Conservation (phyloP, 2,797 vertebrate genomes). For the Rhinichthys osculus region DNA sequence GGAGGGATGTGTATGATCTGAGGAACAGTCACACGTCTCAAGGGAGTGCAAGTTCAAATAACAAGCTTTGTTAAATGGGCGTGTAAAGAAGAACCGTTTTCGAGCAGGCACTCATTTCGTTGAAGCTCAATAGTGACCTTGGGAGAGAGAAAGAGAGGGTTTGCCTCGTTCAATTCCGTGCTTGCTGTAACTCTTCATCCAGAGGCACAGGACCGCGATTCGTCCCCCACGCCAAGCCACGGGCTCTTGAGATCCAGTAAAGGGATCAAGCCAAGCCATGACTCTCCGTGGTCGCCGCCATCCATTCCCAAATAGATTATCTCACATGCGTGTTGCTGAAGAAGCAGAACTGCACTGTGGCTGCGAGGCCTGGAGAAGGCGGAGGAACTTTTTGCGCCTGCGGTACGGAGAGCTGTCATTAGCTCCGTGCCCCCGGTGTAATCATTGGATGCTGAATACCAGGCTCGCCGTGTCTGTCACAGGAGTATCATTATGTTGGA, state of each 20-base stretch:
- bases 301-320: conserved; percentile 77
- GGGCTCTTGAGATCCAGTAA: conserved; percentile 22
- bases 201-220: conserved; percentile 43
- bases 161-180: neutral
- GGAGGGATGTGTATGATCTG: conserved; percentile 28
- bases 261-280: conserved; percentile 65
- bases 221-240: conserved; percentile 40
- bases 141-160: conserved; percentile 8
- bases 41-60: conserved; percentile 46
- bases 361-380: conserved; percentile 39
- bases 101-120: neutral
- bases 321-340: conserved; percentile 71
- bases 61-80: conserved; percentile 41
- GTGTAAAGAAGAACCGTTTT: conserved; percentile 29
- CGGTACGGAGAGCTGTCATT: conserved; percentile 79
- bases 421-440: conserved; percentile 76
- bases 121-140: conserved; percentile 17
- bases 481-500: conserved; percentile 80
- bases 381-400: conserved; percentile 56
- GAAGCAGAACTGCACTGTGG: conserved; percentile 47
- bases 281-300: conserved; percentile 66
- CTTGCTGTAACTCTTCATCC: conserved; percentile 30
- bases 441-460: conserved; percentile 79
- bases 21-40: conserved; percentile 34
- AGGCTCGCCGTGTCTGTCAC: conserved; percentile 76